Evolutionary conservation across 2,797 vertebrate genomes (phyloP).

Genomic region (Odontamblyopus rebecca): DNA sequence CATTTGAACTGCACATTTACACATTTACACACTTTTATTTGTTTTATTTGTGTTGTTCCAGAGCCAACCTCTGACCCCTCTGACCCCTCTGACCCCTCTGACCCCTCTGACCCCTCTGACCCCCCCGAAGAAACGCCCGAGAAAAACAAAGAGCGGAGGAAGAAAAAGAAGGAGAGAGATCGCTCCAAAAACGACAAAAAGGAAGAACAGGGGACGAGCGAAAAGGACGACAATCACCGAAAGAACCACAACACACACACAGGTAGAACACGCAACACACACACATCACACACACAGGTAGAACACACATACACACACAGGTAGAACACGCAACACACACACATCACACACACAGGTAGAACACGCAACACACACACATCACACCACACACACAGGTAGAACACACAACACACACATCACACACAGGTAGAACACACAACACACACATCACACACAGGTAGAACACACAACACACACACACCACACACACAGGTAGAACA

Average conservation of each 20-base stretch:
- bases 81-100: conserved; percentile 22
- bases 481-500: too few relatives aligned
- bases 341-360: too few relatives aligned
- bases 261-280: neutral
- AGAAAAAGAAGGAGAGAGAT: conserved; percentile 72
- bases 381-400: too few relatives aligned
- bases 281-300: neutral
- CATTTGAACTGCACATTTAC: too few relatives aligned
- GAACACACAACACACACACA: too few relatives aligned
- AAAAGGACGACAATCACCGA: conserved; percentile 49
- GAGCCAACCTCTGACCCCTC: neutral
- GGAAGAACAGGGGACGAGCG: conserved; percentile 61
- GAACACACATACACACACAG: neutral
- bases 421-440: too few relatives aligned
- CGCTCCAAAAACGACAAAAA: conserved; percentile 58
- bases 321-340: too few relatives aligned
- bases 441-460: too few relatives aligned
- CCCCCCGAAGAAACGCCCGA: conserved; percentile 43
- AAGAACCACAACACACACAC: neutral
- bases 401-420: too few relatives aligned
- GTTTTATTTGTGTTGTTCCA: too few relatives aligned
- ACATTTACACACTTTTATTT: too few relatives aligned
- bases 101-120: conserved; percentile 18
- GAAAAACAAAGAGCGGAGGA: conserved; percentile 72
- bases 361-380: too few relatives aligned